phyloP scores from a whole-genome alignment of 2,888 invertebrate species.

The Muschampia staudingeri region DNA sequence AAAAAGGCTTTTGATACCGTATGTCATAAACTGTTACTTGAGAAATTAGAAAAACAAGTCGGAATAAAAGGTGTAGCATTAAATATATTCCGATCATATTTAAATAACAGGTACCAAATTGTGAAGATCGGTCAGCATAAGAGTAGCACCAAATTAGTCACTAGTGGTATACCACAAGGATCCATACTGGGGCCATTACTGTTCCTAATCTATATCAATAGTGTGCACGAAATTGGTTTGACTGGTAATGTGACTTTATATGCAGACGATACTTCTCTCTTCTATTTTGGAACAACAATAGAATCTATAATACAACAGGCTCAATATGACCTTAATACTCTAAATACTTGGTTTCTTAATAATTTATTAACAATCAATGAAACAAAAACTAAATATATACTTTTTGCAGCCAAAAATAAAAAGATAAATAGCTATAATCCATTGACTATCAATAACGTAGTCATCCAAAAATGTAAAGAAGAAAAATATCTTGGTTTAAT shows the following conservation, averaged over 20 bases:
- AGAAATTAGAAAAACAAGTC: background rate
- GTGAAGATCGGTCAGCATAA: too few species aligned
- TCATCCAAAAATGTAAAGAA: background rate
- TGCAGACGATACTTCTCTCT: constrained; percentile 44
- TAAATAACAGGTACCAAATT: too few species aligned
- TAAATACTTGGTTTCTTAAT: too few species aligned
- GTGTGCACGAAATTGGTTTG: constrained; percentile 18
- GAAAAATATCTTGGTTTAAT: constrained; percentile 64
- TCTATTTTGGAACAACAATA: constrained; percentile 34
- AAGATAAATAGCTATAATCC: background rate
- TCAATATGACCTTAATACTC: background rate
- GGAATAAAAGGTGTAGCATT: background rate
- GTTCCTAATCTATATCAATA: too few species aligned
- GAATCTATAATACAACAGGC: constrained; percentile 16
- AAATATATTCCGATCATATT: too few species aligned
- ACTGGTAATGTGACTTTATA: constrained; percentile 29
- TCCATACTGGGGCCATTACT: too few species aligned
- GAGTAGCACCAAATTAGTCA: too few species aligned
- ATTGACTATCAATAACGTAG: constrained; percentile 17
- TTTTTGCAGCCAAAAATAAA: constrained; percentile 46
- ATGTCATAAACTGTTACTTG: constrained; percentile 33
- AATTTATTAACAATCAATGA: constrained; percentile 1
- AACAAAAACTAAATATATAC: constrained; percentile 43
- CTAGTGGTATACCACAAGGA: too few species aligned
- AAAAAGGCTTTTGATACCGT: constrained; percentile 52